Evolutionary conservation across 2,797 vertebrate genomes (phyloP), one percentile per base, ranked within the genome.

Genomic region (Onychomys torridus): DNA sequence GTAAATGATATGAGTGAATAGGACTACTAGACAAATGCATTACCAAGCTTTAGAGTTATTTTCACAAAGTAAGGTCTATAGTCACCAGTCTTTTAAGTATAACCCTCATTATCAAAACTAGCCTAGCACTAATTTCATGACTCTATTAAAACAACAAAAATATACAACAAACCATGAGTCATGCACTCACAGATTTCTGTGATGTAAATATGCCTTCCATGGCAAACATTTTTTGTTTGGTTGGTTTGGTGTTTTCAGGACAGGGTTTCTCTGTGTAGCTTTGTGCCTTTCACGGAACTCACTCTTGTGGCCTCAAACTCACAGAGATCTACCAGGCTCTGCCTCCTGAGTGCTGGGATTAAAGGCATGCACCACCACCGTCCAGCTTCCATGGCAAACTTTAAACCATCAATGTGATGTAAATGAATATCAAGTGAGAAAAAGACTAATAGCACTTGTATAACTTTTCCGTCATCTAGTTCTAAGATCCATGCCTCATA

Each of bases 1-100:
- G 17, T 94, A 84, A 92, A 63, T 88, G 52, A 79, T 84, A 3
- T 37, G 21, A 93, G 7, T 92, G 27, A 79, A 88, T 87, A 13
- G 29, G 34, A 43, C 17, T 43, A 23, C 29, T 85, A 32, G 23
- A 88, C 88, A 3, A 85, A 57, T 95, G 59, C 43, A 14, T 77
- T 91, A 37, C 40, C 37, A 77, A 29, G 67, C 63, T 90, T 82
- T 77, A 23, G 82, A 85, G 37, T 91, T 77, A 77, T 49, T 71
- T 93, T 91, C 55, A 85, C 5, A 71, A n/a, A 34, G 27, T 82
- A 57, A 4, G 71, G 23, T 17, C 27, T 73, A 86, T 13, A 85
- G 27, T 75, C 13, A 79, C 55, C 27, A 86, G 77, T 27, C 23
- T 76, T 93, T 71, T 46, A 90, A 82, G 40, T 49, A 69, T 76